Base-by-base conservation (phyloP, 2,113 vertebrate species). In the Cyprinodon variegatus region DNA sequence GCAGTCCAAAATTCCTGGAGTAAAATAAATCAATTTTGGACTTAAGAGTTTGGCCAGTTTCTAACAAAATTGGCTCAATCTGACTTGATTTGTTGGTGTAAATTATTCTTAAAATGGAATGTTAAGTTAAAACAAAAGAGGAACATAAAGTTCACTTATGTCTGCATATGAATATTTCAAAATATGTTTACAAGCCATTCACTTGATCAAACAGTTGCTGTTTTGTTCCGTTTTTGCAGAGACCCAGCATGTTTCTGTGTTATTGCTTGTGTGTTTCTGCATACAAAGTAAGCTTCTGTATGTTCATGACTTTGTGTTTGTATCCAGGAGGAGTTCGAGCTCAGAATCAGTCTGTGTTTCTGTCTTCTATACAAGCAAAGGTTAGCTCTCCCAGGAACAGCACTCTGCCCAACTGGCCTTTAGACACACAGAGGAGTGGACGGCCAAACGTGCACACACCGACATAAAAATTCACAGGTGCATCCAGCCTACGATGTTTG, bases 371-470 rank as follows among this genome's bases (percentile, higher is more conserved):
- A 53, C 76, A 70, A 77, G 75, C 79, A 86, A 89, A 89, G 84
- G 86, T 88, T 78, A 85, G 45, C 72, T 85, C 87, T 85, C 84
- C 9, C 41, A 70, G 89, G 84, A 78, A 65, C 65, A 53, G 53
- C 46, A 61, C 46, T 40, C 66, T 46, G 79, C 43, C 17, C 5
- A 78, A 76, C 73, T 82, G 85, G 82, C 84, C 82, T 91, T 88
- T 83, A 77, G 8, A 74, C 70, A 61, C 38, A 64, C 36, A 71
- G 22, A 61, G 14, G 29, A 37, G 22, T 15, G 14, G 13, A 48
- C 41, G n/a, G 8, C 10, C 10, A 20, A 45, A 68, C 11, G 41
- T 39, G 14, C 53, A 62, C 17, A 39, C 57, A n/a, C 64, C 39
- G 40, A 74, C 22, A 76, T 45, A 65, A 29, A 72, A 62, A 69